Evolutionary conservation across 64 coral and sea anemone genomes (phyloP), one percentile per base, ranked within the genome.

Genomic region (Stichodactyla mertensii): DNA sequence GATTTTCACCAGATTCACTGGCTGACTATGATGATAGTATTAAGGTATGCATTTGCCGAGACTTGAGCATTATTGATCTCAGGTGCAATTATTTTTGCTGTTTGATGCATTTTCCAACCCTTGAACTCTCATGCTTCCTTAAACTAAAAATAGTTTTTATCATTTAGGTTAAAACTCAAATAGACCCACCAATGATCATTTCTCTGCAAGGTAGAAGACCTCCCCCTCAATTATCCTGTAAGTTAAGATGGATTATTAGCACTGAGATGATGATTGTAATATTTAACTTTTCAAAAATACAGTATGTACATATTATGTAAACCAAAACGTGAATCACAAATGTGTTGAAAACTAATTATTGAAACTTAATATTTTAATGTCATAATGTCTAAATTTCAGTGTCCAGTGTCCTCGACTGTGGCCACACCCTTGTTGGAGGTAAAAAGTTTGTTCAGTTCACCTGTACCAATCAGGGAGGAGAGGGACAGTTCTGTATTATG

Each of bases 341-440:
- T 69, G n/a, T 3, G 4, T 20, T 69, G 69, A 74, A 74, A 66
- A 66, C 14, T 16, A 19, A 66, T 59, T 12, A 12, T 59, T 59
- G 3, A 59, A 59, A 6, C 57, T 12, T 12, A 16, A 16, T 12
- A 59, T 59, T 16, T 59, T 59, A 16, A 45, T 26, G 16, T 28
- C 9, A 6, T 79, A 52, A 10, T 16, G 28, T 51, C 51, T 81
- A 15, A 6, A 61, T 78, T 52, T 84, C 55, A 99, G 97, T 99
- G 77, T 90, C 97, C 24, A 45, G 64, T 80, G 84, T 90, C 52
- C 86, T 99, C 45, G 83, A 91, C 82, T 99, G 92, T 87, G 97
- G 97, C 52, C 93, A 95, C 22, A 89, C 89, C 28, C 83, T 99
- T 84, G 97, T 99, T 86, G 97, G 97, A 88, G 97, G 97, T 13